Conservation (phyloP, 2,113 vertebrate species). For the Crypturellus undulatus region DNA sequence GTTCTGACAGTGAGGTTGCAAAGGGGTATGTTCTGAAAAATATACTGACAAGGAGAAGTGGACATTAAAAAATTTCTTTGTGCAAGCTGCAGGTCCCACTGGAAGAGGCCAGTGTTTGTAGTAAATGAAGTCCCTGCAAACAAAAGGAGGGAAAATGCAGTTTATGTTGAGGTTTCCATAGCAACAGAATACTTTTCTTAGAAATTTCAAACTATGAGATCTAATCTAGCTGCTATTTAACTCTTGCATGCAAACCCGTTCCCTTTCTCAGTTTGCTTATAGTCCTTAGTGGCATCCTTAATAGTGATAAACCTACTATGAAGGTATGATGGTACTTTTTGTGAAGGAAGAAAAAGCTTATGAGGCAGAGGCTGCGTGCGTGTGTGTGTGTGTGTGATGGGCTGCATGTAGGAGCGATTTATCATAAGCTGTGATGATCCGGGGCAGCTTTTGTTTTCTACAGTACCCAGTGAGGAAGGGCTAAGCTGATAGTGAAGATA, state of each 20-base stretch:
- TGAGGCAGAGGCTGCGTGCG: background rate
- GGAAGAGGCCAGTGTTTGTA: constrained; percentile 6
- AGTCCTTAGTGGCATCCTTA: background rate
- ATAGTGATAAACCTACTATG: background rate
- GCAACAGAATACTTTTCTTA: constrained; percentile 63
- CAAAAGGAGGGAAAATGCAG: constrained; percentile 53
- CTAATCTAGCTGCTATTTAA: constrained; percentile 49
- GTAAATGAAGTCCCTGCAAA: constrained; percentile 36
- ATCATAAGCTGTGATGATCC: no score
- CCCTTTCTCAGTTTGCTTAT: background rate
- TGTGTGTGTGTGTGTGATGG: background rate
- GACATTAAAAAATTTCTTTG: background rate
- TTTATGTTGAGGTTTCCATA: constrained; percentile 64
- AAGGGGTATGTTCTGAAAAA: background rate
- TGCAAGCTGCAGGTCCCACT: background rate
- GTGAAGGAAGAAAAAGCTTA: background rate
- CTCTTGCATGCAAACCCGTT: constrained; percentile 16
- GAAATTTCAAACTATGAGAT: constrained; percentile 53
- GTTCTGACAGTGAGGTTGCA: background rate
- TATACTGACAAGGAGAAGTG: background rate
- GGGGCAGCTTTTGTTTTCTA: background rate
- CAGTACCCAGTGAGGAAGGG: background rate
- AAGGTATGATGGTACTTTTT: background rate
- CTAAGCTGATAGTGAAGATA: background rate
- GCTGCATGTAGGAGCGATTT: background rate